These are phyloP conservation scores for Glaucidium brasilianum DNA, from an alignment of 2,113 vertebrate species.

Conservation along the genomic window DNA sequence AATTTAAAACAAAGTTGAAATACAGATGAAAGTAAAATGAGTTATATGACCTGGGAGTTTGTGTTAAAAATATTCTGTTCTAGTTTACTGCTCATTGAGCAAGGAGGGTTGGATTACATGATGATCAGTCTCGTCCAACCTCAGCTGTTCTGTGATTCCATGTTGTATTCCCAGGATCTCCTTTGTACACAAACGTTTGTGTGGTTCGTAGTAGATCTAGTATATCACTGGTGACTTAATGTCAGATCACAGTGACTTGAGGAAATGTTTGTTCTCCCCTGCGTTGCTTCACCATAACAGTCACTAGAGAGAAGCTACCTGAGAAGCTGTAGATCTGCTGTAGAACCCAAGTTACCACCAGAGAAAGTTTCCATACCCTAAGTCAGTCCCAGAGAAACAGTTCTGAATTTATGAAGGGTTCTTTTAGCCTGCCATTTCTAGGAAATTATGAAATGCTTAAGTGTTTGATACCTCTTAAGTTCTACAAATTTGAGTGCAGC, in stretches of 20 bases:
- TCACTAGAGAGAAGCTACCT: neutral
- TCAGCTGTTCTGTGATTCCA: neutral
- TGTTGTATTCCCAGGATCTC: neutral
- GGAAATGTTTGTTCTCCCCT: neutral
- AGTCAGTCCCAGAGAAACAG: neutral
- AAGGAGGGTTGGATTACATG: neutral
- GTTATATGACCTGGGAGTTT: neutral
- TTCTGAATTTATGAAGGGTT: neutral
- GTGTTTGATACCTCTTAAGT: neutral
- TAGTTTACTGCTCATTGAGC: neutral
- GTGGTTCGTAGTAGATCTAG: neutral
- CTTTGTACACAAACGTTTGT: neutral
- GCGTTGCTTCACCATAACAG: neutral
- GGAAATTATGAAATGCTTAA: neutral
- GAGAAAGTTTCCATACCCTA: neutral
- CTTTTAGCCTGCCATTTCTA: neutral
- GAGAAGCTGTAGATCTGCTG: neutral
- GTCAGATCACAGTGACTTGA: neutral
- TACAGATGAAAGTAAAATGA: neutral
- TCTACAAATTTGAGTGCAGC: neutral
- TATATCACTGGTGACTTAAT: neutral
- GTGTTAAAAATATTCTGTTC: neutral
- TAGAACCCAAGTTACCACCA: neutral
- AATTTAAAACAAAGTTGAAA: neutral
- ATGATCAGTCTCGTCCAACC: neutral